Evolutionary conservation across 2,888 invertebrate species (phyloP), one percentile per base, ranked within the genome.

Genomic region (Drosophila macrospina): DNA sequence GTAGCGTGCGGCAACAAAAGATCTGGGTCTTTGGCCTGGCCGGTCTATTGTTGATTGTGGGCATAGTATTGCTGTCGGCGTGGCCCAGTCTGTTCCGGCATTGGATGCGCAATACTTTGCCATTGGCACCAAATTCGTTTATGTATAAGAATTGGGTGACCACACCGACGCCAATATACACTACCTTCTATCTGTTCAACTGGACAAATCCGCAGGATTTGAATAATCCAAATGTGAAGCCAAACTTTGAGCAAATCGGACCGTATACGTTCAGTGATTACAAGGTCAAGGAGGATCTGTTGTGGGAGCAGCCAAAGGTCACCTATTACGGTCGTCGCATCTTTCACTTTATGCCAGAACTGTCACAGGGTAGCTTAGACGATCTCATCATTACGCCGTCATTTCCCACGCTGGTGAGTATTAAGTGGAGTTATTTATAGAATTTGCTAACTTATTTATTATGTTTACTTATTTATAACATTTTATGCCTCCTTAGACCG

Each of bases 81-180:
- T 91, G 91, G 91, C 91, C 91, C 0, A 70, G 70, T 13, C 24
- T 91, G 4, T 83, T 80, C 1, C 60, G 73, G 0, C 60, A 64
- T 0, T 47, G 80, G n/a, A 45, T 91, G 2, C 61, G 74, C 13
- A 41, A 55, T 47, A 6, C 70, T 13, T 91, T 97, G 86, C 92
- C 93, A 0, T 89, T 97, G 36, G 91, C 94, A 1, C 92, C 93
- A 1, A 90, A 92, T 0, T 96, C 97, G 0, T 93, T 91, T 62
- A 95, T 94, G 16, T 97, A 93, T 91, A 91, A 93, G 0, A 93
- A 96, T 67, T 98, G 97, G 98, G 93, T 94, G 63, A 94, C 95
- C 78, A 95, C 96, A 0, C 97, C 97, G 0, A 94, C 96, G 56
- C 96, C 97, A 0, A 94, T 96, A 93, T 96, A 95, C 88, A 91